phyloP scores from a whole-genome alignment of 2,797 vertebrate species.

The Coreius guichenoti region DNA sequence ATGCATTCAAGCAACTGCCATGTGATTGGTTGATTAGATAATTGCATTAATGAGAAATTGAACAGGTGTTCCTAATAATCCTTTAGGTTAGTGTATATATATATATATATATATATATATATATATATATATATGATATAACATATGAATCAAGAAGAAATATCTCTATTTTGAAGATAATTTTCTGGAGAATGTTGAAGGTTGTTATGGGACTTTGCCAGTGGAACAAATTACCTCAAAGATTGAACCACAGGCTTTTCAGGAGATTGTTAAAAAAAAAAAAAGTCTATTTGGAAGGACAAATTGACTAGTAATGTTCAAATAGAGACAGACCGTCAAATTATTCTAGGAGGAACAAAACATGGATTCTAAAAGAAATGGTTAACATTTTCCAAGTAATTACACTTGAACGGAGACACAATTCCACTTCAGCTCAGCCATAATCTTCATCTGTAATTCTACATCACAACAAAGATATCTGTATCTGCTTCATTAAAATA shows the following conservation, averaged over 20 bases:
- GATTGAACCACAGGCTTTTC: slow-evolving; percentile 7
- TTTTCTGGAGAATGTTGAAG: not conserved
- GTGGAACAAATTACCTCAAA: slow-evolving; percentile 18
- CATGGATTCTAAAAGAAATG: not conserved
- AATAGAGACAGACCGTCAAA: not conserved
- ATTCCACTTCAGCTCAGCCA: not conserved
- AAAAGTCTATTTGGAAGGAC: not conserved
- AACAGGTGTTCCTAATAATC: no score
- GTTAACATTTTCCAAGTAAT: slow-evolving; percentile 25
- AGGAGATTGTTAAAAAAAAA: not conserved
- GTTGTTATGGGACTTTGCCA: slow-evolving; percentile 14
- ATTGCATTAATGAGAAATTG: no score
- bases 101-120: no score
- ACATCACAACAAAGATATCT: slow-evolving; percentile 3
- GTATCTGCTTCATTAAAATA: not conserved
- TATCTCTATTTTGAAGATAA: slow-evolving; percentile 15
- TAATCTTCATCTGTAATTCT: slow-evolving; percentile 16
- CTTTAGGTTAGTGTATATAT: no score
- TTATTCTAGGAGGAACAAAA: slow-evolving; percentile 16
- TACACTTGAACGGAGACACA: slow-evolving; percentile 12
- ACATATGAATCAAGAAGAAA: not conserved
- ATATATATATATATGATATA: no score
- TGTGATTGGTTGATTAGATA: no score
- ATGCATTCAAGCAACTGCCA: no score
- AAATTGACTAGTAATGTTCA: not conserved